Evolutionary conservation across 2,113 vertebrate species (phyloP).

Genomic region (Rafetus swinhoei): DNA sequence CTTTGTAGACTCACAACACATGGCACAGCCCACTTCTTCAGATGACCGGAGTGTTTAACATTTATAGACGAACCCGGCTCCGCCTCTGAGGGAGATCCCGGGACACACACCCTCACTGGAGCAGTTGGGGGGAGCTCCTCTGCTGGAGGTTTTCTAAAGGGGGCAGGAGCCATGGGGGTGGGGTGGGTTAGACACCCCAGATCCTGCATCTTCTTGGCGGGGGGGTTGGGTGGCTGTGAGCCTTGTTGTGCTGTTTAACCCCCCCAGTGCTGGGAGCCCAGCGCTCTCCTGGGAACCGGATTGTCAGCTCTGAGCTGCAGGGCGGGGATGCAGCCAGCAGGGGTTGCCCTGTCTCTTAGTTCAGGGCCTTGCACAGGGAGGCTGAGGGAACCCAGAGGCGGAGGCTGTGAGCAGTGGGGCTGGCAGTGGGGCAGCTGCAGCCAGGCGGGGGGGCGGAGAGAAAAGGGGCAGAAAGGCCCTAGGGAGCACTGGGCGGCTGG

Average conservation of each 20-base stretch:
- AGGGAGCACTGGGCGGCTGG: no score
- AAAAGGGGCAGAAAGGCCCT: not conserved
- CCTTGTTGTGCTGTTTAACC: no score
- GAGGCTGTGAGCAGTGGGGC: not conserved
- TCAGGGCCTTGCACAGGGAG: not conserved
- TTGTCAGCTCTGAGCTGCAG: not conserved
- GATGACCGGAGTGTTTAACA: no score
- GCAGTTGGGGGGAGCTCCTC: not conserved
- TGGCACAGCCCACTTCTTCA: no score
- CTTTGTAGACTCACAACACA: no score
- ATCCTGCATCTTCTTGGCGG: not conserved
- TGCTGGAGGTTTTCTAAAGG: not conserved
- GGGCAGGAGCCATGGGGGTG: no score
- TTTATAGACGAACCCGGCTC: no score
- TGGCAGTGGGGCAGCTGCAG: not conserved
- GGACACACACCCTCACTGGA: not conserved
- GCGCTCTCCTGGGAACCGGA: no score
- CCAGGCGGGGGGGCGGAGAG: not conserved
- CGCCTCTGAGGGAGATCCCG: not conserved
- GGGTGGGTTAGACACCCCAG: not conserved
- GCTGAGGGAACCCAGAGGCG: not conserved
- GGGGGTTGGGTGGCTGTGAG: not conserved
- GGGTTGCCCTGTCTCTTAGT: not conserved
- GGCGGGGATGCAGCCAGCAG: not conserved
- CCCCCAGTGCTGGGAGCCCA: no score